Percentiles rank a stretch among this genome's conserved stretches.
Evolutionary conservation across 2,888 invertebrate species (phyloP).

Genomic region (Rhagophthalmus giganteus): DNA sequence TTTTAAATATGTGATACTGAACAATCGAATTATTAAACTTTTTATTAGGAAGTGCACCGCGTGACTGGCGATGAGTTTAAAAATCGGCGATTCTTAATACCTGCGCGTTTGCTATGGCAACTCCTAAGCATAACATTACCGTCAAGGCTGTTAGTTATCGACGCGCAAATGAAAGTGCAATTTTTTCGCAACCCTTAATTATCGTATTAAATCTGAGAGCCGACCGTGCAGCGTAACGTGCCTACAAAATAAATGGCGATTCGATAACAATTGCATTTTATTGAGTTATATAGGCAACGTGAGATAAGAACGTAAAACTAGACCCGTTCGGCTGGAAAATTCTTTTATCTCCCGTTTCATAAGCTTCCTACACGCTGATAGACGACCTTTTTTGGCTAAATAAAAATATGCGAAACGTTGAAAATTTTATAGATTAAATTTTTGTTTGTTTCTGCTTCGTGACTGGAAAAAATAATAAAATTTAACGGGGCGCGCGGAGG

Average conservation of each 20-base stretch:
- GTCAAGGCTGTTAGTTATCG: conserved; percentile 5
- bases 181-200: too few species aligned
- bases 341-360: conserved; percentile 23
- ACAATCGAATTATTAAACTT: too few species aligned
- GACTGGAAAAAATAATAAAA: background rate
- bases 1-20: too few species aligned
- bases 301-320: conserved; percentile 19
- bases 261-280: conserved; percentile 27
- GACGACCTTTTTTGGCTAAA: background rate
- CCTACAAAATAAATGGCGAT: too few species aligned
- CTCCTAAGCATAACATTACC: conserved; percentile 1
- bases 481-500: background rate
- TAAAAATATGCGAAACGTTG: background rate
- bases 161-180: too few species aligned
- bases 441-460: background rate
- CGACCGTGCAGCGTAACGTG: too few species aligned
- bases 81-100: too few species aligned
- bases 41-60: too few species aligned
- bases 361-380: conserved; percentile 2
- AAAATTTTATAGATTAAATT: background rate
- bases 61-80: too few species aligned
- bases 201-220: too few species aligned
- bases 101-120: background rate
- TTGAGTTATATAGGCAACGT: conserved; percentile 20
- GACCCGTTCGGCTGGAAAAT: conserved; percentile 20